Conservation (phyloP, 2,888 invertebrate species). For the Pomacea canaliculata region DNA sequence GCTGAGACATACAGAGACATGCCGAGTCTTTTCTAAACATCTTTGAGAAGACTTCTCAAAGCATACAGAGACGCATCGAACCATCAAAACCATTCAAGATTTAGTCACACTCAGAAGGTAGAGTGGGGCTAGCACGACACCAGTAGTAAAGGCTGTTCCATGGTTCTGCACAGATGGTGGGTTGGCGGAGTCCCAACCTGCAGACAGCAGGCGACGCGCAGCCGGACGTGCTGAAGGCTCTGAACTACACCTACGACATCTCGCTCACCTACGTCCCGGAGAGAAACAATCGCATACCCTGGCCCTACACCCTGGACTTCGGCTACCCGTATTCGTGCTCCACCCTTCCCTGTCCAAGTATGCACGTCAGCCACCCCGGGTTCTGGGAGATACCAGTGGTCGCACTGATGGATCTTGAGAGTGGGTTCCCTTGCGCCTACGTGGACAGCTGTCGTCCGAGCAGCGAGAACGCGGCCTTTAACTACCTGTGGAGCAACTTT, state of each 20-base stretch:
- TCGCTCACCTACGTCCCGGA: conserved; percentile 38
- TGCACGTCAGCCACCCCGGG: conserved; percentile 70
- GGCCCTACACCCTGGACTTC: conserved; percentile 89
- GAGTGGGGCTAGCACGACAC: no score
- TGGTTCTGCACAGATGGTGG: conserved; percentile 33
- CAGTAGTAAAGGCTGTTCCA: no score
- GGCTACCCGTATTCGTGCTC: conserved; percentile 56
- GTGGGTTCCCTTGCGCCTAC: conserved; percentile 54
- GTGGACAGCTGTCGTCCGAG: conserved; percentile 57
- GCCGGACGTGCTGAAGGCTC: conserved; percentile 30
- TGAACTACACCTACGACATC: conserved; percentile 54
- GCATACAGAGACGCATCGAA: no score
- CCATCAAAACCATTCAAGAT: no score
- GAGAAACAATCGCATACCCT: conserved; percentile 25
- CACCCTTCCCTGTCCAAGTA: conserved; percentile 49
- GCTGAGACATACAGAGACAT: no score
- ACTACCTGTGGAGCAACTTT: conserved; percentile 82
- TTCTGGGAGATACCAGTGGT: conserved; percentile 79
- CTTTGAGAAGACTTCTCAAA: no score
- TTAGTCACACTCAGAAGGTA: no score
- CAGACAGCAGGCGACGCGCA: conserved; percentile 49
- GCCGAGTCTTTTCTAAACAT: no score
- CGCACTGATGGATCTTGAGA: conserved; percentile 45
- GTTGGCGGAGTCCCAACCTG: conserved; percentile 57
- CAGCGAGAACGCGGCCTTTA: conserved; percentile 47